Base-by-base conservation (phyloP, 2,113 vertebrate species). In the Melospiza georgiana region DNA sequence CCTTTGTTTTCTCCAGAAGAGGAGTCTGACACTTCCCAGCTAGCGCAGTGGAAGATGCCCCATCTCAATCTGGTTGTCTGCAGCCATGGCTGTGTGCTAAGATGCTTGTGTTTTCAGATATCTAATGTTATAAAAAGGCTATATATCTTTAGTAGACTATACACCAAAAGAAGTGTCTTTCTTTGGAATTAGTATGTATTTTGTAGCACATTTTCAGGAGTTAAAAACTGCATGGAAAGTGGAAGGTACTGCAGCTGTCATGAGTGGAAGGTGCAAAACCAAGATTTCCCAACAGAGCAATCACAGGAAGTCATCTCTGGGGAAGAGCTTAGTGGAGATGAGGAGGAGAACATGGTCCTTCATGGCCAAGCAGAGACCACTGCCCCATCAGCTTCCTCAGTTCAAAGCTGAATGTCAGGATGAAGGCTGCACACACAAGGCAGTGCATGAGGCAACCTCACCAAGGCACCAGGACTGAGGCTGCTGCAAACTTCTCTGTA, bases 391-490 rank as follows among this genome's bases (percentile, higher is more conserved):
- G 30, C 21, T 22, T 4, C 3, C 17, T 71, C 73, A 77, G n/a
- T 55, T 61, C 39, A 11, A 62, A 66, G 28, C 0, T n/a, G 49
- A 74, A 49, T 81, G 31, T 84, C 1, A 3, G 44, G 63, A 12
- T 2, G 1, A 59, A 73, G 37, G 51, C 61, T 66, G 55, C 46
- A 27, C 16, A 11, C 37, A 31, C 0, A 5, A 48, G 30, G 46
- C 43, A 28, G 44, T 1, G 15, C 44, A 23, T 0, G 0, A 27
- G n/a, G 27, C 51, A 51, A 35, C 48, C 39, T 48, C 44, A 35
- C 37, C 4, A 3, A 66, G 10, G 44, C 3, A 2, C 41, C 1
- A 2, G 0, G 3, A 28, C n/a, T 20, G 24, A 65, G 23, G 27
- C 22, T 54, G 37, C 51, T 11, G 8, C 15, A 74, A 54, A 69